phyloP scores from a whole-genome alignment of 1,140 invertebrate genomes.

The Sarcophaga peregrina region DNA sequence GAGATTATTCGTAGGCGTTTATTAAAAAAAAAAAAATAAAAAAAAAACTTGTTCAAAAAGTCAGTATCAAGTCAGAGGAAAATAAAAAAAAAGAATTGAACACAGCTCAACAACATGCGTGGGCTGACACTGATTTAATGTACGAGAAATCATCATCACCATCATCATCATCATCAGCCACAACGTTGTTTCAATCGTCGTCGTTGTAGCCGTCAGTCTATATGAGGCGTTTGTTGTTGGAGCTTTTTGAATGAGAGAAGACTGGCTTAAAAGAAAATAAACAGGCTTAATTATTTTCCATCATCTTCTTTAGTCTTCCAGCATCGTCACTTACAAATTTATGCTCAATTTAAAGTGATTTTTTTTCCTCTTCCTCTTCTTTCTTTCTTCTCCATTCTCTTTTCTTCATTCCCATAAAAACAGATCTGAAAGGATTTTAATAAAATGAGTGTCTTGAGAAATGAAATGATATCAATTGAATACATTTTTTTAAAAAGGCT shows the following conservation, averaged over 20 bases:
- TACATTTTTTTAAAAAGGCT: too few species aligned
- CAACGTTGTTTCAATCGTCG: too few species aligned
- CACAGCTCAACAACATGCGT: not conserved
- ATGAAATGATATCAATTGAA: too few species aligned
- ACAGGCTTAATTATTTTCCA: slow-evolving; percentile 12
- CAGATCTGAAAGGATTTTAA: too few species aligned
- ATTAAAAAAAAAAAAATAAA: not conserved
- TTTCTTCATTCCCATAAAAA: too few species aligned
- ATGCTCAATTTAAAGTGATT: slow-evolving; percentile 15
- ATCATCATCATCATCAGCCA: too few species aligned
- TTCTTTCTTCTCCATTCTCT: too few species aligned
- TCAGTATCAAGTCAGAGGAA: not conserved
- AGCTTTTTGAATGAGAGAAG: too few species aligned
- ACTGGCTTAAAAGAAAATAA: not conserved
- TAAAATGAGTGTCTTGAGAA: too few species aligned
- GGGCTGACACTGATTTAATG: slow-evolving; percentile 1
- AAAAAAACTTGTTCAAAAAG: not conserved
- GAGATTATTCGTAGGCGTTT: not conserved
- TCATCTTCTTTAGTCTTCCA: not conserved
- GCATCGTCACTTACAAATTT: not conserved
- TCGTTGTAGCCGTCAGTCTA: too few species aligned
- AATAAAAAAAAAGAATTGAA: too few species aligned
- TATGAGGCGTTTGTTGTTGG: too few species aligned
- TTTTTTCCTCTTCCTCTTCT: not conserved
- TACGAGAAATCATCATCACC: not conserved